A percentile compares a stretch with the other conserved stretches of the same genome.
Conservation (phyloP, 2,113 vertebrate species). For the Oriolus oriolus region DNA sequence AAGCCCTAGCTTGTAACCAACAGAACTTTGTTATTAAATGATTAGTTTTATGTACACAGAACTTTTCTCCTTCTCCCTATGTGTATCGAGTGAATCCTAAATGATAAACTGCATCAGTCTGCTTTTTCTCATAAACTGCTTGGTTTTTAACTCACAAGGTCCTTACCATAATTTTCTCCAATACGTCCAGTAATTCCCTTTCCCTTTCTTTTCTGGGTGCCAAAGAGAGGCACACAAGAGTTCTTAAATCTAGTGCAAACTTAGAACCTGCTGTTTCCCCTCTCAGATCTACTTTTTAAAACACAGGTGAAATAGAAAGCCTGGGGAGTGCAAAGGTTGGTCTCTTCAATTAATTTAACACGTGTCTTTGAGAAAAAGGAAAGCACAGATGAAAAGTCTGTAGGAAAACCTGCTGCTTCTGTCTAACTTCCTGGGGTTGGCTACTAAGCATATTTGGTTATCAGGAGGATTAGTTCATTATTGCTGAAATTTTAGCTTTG, state of each 20-base stretch:
- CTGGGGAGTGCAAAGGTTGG: neutral
- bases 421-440: neutral
- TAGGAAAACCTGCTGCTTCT: neutral
- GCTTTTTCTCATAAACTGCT: neutral
- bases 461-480: neutral
- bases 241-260: neutral
- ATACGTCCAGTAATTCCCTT: neutral
- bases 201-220: neutral
- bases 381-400: neutral
- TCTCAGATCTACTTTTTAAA: neutral
- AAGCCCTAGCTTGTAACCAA: neutral
- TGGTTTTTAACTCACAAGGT: neutral
- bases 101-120: neutral
- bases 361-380: neutral
- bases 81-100: neutral
- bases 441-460: neutral
- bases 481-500: conserved; percentile 20
- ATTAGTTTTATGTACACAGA: neutral
- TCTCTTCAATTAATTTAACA: neutral
- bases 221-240: neutral
- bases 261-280: neutral
- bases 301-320: neutral
- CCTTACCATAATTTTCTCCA: neutral
- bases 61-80: neutral
- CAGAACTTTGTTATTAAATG: neutral